Conservation (phyloP, 2,113 vertebrate genomes). For the Cryptomyrus ogoouensis region DNA sequence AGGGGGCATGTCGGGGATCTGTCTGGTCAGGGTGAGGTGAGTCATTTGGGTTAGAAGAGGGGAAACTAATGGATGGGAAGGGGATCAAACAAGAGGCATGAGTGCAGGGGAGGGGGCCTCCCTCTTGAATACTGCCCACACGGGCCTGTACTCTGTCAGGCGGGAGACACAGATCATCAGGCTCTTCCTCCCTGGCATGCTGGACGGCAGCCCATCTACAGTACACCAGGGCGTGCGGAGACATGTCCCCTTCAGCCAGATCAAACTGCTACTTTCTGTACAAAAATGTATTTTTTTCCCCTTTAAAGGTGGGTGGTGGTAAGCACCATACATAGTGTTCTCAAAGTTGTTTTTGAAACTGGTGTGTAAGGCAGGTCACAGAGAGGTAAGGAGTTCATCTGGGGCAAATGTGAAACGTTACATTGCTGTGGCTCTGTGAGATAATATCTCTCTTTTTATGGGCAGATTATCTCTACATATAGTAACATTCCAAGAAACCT, state of each 20-base stretch:
- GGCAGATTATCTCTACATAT: background rate
- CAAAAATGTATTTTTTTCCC: slow-evolving; percentile 16
- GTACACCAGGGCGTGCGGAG: slow-evolving; percentile 8
- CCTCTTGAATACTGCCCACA: background rate
- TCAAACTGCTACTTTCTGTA: slow-evolving; percentile 23
- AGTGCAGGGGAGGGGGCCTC: background rate
- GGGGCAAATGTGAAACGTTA: slow-evolving; percentile 15
- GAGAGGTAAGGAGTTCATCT: slow-evolving; percentile 23
- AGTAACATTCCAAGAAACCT: background rate
- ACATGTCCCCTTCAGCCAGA: slow-evolving; percentile 16
- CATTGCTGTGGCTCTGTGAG: background rate
- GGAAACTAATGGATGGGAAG: background rate
- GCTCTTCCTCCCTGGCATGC: slow-evolving; percentile 3
- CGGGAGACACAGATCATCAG: background rate
- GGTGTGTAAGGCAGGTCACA: slow-evolving; percentile 22
- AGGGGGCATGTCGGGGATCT: background rate
- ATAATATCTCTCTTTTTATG: background rate
- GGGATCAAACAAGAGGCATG: background rate
- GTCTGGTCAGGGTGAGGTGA: background rate
- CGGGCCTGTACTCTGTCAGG: background rate
- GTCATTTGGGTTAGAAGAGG: background rate
- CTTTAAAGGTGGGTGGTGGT: slow-evolving; percentile 4
- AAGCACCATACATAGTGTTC: slow-evolving; percentile 22
- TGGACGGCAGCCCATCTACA: slow-evolving; percentile 20
- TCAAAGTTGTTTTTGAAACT: slow-evolving; percentile 20